Base-by-base conservation (phyloP, 2,797 vertebrate species). In the Thamnophis elegans region DNA sequence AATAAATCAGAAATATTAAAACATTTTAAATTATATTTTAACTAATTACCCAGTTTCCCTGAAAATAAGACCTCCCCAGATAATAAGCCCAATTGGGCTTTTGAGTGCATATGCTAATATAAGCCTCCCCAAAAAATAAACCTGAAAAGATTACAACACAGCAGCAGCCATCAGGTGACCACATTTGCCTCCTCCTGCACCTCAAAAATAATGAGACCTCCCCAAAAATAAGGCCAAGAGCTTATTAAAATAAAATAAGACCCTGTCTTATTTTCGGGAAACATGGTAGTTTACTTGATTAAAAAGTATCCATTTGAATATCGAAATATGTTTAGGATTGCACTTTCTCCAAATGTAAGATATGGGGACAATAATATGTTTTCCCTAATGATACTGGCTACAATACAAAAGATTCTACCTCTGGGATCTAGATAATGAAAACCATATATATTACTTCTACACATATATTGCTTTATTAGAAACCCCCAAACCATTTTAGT, bases 401-500 rank as follows among this genome's bases (percentile, higher is more conserved):
- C 10, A 82, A 20, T 20, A 25, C 28, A 36, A 53, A 54, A 25
- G 11, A 68, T 12, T 32, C 42, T 53, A 5, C 6, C 13, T 53
- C 62, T 73, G n/a, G 42, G 13, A 25, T 68, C 18, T 51, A 0
- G 11, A 11, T 68, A 51, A 20, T 54, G 47, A 20, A 68, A 54
- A 20, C 26, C 26, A 16, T 53, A 18, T 89, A 36, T 32, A 56
- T 87, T 62, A 14, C 20, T 62, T 82, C 90, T 59, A 8, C 85
- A 42, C 26, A 58, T 32, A 36, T 85, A 73, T 51, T 54, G 59
- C 26, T 89, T 91, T 91, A 65, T 92, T 90, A 91, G 62, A n/a
- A 73, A 54, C 54, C 11, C 54, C 12, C 85, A 47, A 88, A 60
- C 14, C 1, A 56, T 47, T 90, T 90, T 22, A 92, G 26, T 82